These are phyloP conservation scores for Toxotes lorentzi DNA, from an alignment of 2,797 vertebrate genomes.

Conservation along the genomic window DNA sequence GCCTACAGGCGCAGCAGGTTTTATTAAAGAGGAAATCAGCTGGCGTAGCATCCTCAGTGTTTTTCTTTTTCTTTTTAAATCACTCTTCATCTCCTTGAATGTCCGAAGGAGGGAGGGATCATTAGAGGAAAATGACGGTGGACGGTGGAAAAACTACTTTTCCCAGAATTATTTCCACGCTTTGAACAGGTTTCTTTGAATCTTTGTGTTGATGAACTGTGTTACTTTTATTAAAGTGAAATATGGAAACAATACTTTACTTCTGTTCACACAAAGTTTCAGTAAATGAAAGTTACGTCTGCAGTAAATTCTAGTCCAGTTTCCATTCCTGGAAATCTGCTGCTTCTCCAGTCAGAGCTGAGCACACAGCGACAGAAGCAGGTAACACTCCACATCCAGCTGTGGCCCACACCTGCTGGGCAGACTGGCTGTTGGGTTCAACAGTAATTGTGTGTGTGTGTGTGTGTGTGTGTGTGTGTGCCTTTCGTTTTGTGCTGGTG, in stretches of 20 bases:
- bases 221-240: background rate
- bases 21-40: constrained; percentile 49
- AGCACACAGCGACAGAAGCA: background rate
- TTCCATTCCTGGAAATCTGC: no score
- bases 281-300: background rate
- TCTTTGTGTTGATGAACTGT: background rate
- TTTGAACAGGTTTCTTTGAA: no score
- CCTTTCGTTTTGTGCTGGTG: background rate
- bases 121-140: background rate
- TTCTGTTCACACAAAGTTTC: background rate
- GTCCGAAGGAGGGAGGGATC: background rate
- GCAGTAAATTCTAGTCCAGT: no score
- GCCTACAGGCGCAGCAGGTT: constrained; percentile 23
- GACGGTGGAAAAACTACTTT: no score
- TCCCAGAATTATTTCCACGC: background rate
- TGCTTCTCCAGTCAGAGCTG: constrained; percentile 1
- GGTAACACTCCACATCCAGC: constrained; percentile 40
- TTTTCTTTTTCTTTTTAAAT: background rate
- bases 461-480: background rate
- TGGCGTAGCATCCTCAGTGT: background rate
- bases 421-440: constrained; percentile 8
- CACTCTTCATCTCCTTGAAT: background rate
- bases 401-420: constrained; percentile 43
- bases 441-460: background rate
- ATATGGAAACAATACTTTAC: background rate